Percentiles rank a stretch among this genome's conserved stretches.
phyloP scores from a whole-genome alignment of 2,113 vertebrate species.

The Nestor notabilis region DNA sequence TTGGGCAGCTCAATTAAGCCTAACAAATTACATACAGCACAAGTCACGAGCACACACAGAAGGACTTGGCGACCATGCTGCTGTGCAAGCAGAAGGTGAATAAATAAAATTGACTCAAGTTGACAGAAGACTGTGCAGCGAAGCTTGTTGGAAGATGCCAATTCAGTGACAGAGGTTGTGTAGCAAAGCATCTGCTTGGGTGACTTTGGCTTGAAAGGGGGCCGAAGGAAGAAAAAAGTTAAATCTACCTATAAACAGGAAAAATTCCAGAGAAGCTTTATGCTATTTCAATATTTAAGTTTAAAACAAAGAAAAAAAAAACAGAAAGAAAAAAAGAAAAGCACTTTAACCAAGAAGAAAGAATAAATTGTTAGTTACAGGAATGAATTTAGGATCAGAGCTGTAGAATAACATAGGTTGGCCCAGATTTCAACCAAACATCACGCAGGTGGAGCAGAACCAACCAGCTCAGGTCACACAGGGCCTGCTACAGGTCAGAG shows the following conservation, averaged over 20 bases:
- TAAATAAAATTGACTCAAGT: constrained; percentile 40
- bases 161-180: background rate
- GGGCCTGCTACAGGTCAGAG: background rate
- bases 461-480: background rate
- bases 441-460: background rate
- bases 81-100: constrained; percentile 29
- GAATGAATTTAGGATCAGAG: background rate
- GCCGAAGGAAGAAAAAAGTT: background rate
- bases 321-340: background rate
- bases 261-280: background rate
- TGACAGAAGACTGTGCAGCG: background rate
- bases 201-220: background rate
- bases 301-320: background rate
- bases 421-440: background rate
- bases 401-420: background rate
- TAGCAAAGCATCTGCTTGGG: background rate
- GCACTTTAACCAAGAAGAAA: background rate
- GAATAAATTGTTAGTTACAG: background rate
- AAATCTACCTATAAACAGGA: background rate
- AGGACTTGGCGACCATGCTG: background rate
- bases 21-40: background rate
- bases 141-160: background rate
- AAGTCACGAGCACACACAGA: background rate
- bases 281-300: background rate
- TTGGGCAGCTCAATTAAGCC: background rate